Conservation (phyloP, 1,140 invertebrate species). For the Aplysia californica region DNA sequence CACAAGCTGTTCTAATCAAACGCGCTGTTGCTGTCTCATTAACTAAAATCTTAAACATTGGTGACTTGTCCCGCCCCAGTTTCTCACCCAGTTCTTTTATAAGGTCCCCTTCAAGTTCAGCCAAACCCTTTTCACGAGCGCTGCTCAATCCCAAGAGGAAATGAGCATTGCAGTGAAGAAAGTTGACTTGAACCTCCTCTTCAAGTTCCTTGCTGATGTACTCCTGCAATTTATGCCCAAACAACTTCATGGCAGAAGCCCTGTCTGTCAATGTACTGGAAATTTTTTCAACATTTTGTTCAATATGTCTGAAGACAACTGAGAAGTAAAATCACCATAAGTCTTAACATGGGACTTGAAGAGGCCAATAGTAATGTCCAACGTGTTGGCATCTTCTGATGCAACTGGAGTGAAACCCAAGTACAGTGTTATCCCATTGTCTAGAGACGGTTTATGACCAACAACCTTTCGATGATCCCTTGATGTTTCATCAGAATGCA, state of each 20-base stretch:
- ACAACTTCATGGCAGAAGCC: constrained; percentile 2
- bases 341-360: neutral
- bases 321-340: neutral
- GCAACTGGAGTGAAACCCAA: neutral
- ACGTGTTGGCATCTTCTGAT: neutral
- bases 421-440: neutral
- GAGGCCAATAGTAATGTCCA: neutral
- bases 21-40: no score
- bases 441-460: no score
- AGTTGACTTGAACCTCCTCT: neutral
- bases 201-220: neutral
- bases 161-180: neutral
- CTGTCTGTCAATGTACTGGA: no score
- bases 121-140: neutral
- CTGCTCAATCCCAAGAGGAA: neutral
- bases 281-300: no score
- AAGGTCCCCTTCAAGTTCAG: neutral
- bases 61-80: neutral
- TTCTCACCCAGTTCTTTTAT: neutral
- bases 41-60: neutral
- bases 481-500: neutral
- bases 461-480: neutral
- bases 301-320: no score
- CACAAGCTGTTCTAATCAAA: no score
- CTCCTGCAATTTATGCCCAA: neutral